Evolutionary conservation across 1,140 invertebrate species (phyloP).

Genomic region (Carposina sasakii): DNA sequence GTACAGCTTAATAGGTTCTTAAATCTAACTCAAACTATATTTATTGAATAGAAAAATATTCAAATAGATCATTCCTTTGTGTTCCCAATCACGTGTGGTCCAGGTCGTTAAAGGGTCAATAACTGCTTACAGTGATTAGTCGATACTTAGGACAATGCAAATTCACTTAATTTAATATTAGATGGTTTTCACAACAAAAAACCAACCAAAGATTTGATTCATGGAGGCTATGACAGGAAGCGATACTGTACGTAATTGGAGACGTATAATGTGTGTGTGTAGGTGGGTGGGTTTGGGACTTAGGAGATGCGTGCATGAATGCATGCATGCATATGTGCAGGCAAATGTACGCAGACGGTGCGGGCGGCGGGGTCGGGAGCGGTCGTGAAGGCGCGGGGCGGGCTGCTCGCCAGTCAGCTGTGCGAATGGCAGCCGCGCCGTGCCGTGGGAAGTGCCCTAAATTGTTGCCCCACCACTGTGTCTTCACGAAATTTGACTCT

Average conservation of each 20-base stretch:
- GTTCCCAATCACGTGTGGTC: slow-evolving; percentile 64
- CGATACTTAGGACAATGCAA: no score
- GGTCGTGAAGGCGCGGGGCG: slow-evolving; percentile 31
- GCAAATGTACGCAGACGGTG: slow-evolving; percentile 12
- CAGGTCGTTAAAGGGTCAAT: slow-evolving; percentile 66
- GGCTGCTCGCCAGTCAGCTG: slow-evolving; percentile 64
- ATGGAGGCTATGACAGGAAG: no score
- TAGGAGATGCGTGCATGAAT: not conserved
- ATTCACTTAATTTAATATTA: no score
- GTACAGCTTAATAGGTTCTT: no score
- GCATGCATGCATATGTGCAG: slow-evolving; percentile 25
- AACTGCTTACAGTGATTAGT: slow-evolving; percentile 54
- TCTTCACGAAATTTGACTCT: slow-evolving; percentile 35
- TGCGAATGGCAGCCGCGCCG: slow-evolving; percentile 55
- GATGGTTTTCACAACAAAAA: no score
- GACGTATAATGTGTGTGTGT: no score
- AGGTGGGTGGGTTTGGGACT: no score
- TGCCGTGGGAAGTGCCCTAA: slow-evolving; percentile 64
- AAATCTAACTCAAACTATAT: no score
- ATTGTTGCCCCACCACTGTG: slow-evolving; percentile 49
- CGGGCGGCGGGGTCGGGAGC: slow-evolving; percentile 18
- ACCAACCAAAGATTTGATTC: no score
- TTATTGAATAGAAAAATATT: no score
- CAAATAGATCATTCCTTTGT: slow-evolving; percentile 47
- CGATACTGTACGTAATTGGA: no score